Base-by-base conservation (phyloP, 37 sponge, comb jelly and placozoan genomes). In the Crambe crambe region DNA sequence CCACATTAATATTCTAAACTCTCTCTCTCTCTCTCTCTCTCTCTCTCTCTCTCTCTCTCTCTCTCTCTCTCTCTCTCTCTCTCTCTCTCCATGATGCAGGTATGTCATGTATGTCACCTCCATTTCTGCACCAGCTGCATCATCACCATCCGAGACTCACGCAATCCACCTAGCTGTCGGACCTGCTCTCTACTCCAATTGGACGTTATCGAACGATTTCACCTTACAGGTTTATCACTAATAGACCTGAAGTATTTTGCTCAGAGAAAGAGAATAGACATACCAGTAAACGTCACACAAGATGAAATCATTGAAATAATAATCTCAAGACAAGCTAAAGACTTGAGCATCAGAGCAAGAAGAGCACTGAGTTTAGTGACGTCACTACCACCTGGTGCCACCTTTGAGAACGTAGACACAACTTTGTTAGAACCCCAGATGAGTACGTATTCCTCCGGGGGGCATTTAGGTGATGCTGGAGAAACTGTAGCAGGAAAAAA, bases 291-390 rank as follows among this genome's bases (percentile, higher is more conserved):
- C 42, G 68, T 44, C 26, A 26, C 15, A 8, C 42, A 68, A 1
- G 37, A 37, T 0, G 42, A 69, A 41, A 59, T 87, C 27, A 39
- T 87, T 3, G 82, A 75, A 31, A 61, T 73, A 23, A 80, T 87
- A 26, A 41, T 87, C 22, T 58, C 39, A 1, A 57, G 59, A 22
- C 87, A 87, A 58, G 87, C 82, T 3, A 81, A 76, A 42, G 62
- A 29, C 20, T 60, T 87, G 20, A 30, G 60, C 2, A 58, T 74
- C 34, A 66, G 47, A 32, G 81, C 87, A 32, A 57, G 47, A 30
- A 69, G 76, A 26, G 82, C 87, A 32, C 63, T 77, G 30, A 5
- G 26, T 23, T 56, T 73, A 36, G 27, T 81, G 0, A 34, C 35
- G 1, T 42, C 42, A 0, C 15, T 2, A 37, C 12, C 72, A 0